phyloP scores from a whole-genome alignment of 2,113 vertebrate species.

The Epinephelus lanceolatus region DNA sequence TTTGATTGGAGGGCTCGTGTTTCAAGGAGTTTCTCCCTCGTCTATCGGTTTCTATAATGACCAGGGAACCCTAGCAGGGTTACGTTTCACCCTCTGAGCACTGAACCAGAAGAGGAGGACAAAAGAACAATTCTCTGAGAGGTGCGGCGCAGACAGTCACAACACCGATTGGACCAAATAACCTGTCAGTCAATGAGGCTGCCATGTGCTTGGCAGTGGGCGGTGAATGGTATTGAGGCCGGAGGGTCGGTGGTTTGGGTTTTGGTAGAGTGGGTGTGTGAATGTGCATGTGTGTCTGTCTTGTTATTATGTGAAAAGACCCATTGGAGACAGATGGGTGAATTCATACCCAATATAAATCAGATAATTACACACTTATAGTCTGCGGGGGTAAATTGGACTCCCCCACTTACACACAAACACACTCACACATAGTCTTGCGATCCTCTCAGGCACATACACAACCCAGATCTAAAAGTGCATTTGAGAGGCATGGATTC shows the following conservation, averaged over 20 bases:
- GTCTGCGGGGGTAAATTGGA: conserved; percentile 39
- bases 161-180: conserved; percentile 72
- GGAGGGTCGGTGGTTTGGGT: conserved; percentile 34
- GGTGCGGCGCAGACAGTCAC: conserved; percentile 62
- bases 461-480: conserved; percentile 37
- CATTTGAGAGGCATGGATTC: conserved; percentile 24
- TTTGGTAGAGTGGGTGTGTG: conserved; percentile 34
- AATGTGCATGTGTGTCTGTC: conserved; percentile 12
- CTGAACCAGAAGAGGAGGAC: conserved; percentile 71
- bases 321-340: conserved; percentile 53
- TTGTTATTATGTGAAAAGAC: conserved; percentile 49
- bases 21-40: conserved; percentile 80
- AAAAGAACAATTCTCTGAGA: conserved; percentile 75
- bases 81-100: conserved; percentile 73
- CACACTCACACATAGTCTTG: not conserved
- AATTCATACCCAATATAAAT: conserved; percentile 57
- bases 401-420: not conserved
- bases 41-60: conserved; percentile 68
- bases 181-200: conserved; percentile 63
- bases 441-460: conserved; percentile 14
- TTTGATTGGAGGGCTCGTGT: conserved; percentile 81
- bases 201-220: conserved; percentile 43
- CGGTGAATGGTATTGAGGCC: conserved; percentile 35
- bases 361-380: conserved; percentile 56
- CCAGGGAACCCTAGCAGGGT: conserved; percentile 47